phyloP scores from a whole-genome alignment of 2,797 vertebrate genomes.

The Acanthurus tractus region DNA sequence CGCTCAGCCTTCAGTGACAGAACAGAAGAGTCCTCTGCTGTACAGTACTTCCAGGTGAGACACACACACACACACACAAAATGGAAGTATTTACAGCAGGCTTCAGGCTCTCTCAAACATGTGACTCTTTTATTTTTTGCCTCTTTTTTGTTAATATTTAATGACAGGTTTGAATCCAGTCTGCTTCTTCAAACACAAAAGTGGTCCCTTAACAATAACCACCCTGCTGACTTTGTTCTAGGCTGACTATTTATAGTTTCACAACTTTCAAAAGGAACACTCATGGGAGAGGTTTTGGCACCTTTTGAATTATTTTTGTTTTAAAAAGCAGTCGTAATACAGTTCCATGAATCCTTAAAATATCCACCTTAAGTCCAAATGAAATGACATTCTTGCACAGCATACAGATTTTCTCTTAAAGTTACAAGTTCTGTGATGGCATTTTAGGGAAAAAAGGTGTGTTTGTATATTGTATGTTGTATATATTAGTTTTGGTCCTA shows the following conservation, averaged over 20 bases:
- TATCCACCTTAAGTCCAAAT: neutral
- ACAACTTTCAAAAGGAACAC: neutral
- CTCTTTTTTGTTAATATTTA: neutral
- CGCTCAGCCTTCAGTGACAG: conserved; percentile 94
- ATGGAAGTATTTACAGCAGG: neutral
- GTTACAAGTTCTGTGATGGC: neutral
- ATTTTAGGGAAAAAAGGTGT: neutral
- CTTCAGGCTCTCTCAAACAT: neutral
- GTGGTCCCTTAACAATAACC: neutral
- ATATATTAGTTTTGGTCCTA: neutral
- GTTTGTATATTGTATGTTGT: neutral
- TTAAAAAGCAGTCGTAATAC: too few relatives aligned
- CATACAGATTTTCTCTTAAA: neutral
- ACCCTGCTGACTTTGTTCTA: neutral
- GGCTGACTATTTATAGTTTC: neutral
- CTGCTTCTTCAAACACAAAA: neutral
- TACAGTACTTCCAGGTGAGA: conserved; percentile 97
- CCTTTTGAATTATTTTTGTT: neutral
- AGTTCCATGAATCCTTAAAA: neutral
- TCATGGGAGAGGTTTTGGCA: neutral
- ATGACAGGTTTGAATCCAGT: neutral
- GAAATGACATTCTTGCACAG: neutral
- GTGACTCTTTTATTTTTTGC: neutral
- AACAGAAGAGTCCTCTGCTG: conserved; percentile 96
- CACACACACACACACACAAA: neutral